Conservation (phyloP, 2,888 invertebrate genomes). For the Athalia rosae region DNA sequence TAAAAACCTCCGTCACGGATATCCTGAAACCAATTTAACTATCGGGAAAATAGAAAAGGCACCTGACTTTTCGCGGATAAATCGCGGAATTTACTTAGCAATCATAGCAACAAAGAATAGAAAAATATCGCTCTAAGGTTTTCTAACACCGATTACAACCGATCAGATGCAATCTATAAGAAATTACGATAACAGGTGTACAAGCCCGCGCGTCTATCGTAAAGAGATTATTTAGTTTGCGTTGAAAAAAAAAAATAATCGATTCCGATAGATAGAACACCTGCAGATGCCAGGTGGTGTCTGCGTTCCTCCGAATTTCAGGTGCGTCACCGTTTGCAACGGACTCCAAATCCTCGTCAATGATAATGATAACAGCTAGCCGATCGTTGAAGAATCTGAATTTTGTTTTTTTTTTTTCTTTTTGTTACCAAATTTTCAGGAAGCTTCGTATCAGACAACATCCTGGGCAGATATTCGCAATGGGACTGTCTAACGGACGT, state of each 20-base stretch:
- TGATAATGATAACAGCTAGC: no score
- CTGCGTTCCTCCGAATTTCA: neutral
- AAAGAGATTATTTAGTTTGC: conserved; percentile 27
- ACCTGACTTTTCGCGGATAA: neutral
- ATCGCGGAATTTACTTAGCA: neutral
- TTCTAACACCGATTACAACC: conserved; percentile 13
- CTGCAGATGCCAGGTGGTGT: neutral
- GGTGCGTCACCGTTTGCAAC: neutral
- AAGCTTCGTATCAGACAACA: neutral
- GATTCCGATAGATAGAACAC: conserved; percentile 21
- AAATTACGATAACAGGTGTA: conserved; percentile 9
- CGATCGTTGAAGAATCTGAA: no score
- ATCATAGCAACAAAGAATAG: no score
- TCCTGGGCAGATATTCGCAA: neutral
- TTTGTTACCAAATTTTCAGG: neutral
- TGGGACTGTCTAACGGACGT: conserved; percentile 51
- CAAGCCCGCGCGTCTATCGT: conserved; percentile 20
- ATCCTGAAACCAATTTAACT: neutral
- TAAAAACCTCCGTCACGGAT: conserved; percentile 4
- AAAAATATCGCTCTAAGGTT: neutral
- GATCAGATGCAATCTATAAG: neutral
- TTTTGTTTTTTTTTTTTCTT: no score
- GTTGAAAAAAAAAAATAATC: conserved; percentile 1
- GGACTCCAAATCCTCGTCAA: no score
- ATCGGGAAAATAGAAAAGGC: neutral